Evolutionary conservation across 2,888 invertebrate species (phyloP).

Genomic region (Dichetophora obliterata): DNA sequence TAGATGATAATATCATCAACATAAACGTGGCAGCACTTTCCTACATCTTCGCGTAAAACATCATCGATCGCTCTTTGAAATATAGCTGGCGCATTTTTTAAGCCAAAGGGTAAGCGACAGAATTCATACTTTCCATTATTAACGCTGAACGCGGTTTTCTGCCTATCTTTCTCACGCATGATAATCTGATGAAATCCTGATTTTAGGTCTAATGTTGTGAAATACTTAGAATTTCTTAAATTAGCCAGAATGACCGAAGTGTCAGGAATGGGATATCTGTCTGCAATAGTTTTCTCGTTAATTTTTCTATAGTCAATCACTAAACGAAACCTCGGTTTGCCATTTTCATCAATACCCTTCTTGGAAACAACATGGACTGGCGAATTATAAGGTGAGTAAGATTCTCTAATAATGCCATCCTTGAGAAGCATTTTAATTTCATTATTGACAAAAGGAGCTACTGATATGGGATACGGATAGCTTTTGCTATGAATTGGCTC

Average conservation of each 20-base stretch:
- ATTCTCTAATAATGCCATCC: conserved; percentile 33
- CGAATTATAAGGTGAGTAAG: neutral
- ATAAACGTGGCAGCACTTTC: conserved; percentile 36
- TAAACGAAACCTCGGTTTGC: conserved; percentile 39
- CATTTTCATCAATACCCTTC: conserved; percentile 25
- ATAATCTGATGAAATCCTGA: conserved; percentile 36
- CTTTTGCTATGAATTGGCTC: conserved; percentile 38
- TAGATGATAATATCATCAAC: conserved; percentile 40
- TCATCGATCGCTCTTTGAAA: conserved; percentile 43
- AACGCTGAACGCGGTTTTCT: conserved; percentile 33
- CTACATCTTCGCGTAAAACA: conserved; percentile 37
- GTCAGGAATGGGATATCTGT: conserved; percentile 27
- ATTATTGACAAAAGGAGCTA: conserved; percentile 39
- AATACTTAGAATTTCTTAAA: conserved; percentile 32
- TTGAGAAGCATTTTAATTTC: conserved; percentile 40
- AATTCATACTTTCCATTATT: conserved; percentile 43
- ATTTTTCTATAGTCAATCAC: conserved; percentile 43
- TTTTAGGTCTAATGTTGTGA: conserved; percentile 32
- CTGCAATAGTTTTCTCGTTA: conserved; percentile 30
- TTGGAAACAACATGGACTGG: neutral
- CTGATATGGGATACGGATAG: conserved; percentile 40
- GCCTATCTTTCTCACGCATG: conserved; percentile 31
- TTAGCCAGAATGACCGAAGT: conserved; percentile 10
- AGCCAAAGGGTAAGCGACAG: conserved; percentile 17
- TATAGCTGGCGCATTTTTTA: conserved; percentile 36